These are phyloP conservation scores for Polyergus mexicanus DNA, from an alignment of 1,140 invertebrate species.

Conservation along the genomic window DNA sequence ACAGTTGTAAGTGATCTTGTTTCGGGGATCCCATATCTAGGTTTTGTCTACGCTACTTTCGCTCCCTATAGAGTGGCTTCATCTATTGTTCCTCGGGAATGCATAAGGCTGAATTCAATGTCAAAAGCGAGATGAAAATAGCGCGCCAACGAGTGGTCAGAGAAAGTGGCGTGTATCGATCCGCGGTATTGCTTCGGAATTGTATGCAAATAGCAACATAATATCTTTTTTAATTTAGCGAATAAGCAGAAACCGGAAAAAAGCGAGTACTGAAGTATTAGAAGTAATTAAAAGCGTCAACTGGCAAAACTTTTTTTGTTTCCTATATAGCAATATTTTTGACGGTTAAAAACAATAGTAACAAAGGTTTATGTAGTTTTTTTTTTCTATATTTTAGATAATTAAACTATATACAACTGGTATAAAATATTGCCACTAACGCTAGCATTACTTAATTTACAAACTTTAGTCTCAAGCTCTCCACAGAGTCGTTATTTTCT, in stretches of 20 bases:
- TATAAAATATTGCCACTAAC: not conserved
- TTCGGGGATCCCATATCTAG: constrained; percentile 4
- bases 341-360: not conserved
- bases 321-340: too few species aligned
- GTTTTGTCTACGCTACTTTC: not conserved
- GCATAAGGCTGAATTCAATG: constrained; percentile 67
- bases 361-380: not conserved
- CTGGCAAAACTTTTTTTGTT: not conserved
- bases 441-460: not conserved
- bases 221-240: constrained; percentile 7
- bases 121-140: constrained; percentile 72
- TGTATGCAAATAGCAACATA: constrained; percentile 29
- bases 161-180: constrained; percentile 70
- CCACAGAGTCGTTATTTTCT: not conserved
- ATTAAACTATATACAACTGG: not conserved
- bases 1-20: not conserved
- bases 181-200: constrained; percentile 25
- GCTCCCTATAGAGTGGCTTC: not conserved
- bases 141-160: constrained; percentile 17
- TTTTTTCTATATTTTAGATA: not conserved
- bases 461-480: not conserved
- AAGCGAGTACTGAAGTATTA: constrained; percentile 2
- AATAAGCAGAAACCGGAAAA: constrained; percentile 18
- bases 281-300: not conserved
- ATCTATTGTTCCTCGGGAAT: constrained; percentile 60